Percentiles rank a stretch among this genome's conserved stretches.
Evolutionary conservation across 1,140 invertebrate genomes (phyloP).

Genomic region (Drosophila lowei): DNA sequence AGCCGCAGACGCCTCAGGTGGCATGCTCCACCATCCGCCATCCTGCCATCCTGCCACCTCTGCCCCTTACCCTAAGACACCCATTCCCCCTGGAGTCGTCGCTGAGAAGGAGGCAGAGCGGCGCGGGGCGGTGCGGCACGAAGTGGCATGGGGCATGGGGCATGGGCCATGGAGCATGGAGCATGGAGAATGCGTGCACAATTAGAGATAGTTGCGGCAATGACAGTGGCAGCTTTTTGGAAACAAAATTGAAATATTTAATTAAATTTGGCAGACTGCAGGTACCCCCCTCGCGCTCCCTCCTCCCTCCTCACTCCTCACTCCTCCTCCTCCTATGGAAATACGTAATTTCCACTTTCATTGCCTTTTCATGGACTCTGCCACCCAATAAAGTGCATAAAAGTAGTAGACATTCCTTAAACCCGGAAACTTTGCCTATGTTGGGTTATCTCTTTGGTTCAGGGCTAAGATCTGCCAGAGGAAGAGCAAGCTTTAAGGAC

Average conservation of each 20-base stretch:
- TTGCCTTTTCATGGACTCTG: too few species aligned
- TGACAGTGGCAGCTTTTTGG: conserved; percentile 27
- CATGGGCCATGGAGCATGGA: not conserved
- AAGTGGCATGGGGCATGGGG: not conserved
- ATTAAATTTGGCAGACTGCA: conserved; percentile 59
- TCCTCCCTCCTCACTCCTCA: too few species aligned
- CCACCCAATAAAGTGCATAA: too few species aligned
- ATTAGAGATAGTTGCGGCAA: conserved; percentile 56
- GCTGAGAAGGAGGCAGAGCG: not conserved
- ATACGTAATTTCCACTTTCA: not conserved
- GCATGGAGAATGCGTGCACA: conserved; percentile 45
- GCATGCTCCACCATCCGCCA: not conserved
- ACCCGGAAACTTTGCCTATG: too few species aligned
- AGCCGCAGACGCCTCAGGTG: conserved; percentile 54
- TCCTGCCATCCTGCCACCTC: not conserved
- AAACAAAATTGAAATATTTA: conserved; percentile 63
- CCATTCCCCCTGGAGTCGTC: not conserved
- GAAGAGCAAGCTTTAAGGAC: too few species aligned
- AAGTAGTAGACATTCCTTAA: too few species aligned
- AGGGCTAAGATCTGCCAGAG: too few species aligned
- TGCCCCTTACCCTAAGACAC: not conserved
- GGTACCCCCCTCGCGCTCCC: not conserved
- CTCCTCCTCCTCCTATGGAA: not conserved
- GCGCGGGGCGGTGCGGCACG: not conserved
- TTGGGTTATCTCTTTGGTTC: too few species aligned